These are phyloP conservation scores for Sesia bembeciformis DNA, from an alignment of 2,888 invertebrate species.

Conservation along the genomic window DNA sequence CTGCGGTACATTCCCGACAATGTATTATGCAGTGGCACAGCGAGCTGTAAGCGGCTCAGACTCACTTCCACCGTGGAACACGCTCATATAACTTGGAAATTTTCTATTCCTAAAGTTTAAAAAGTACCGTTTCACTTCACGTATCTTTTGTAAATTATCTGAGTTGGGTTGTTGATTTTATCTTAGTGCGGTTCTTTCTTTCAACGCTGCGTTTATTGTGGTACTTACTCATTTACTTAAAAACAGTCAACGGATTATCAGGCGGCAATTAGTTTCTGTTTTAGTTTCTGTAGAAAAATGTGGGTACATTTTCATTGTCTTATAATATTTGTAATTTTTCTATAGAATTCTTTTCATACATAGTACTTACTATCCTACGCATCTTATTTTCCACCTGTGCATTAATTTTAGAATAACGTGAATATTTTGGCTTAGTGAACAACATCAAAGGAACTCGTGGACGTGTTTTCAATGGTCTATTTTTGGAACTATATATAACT, in stretches of 20 bases:
- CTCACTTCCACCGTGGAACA: constrained; percentile 50
- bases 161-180: constrained; percentile 40
- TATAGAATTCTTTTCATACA: too few relatives aligned
- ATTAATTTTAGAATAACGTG: too few relatives aligned
- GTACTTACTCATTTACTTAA: neutral
- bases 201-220: neutral
- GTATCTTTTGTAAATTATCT: constrained; percentile 49
- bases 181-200: neutral
- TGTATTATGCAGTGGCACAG: constrained; percentile 68
- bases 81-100: constrained; percentile 43
- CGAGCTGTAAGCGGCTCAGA: constrained; percentile 61
- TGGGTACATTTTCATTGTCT: too few relatives aligned
- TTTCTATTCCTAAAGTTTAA: constrained; percentile 54
- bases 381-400: too few relatives aligned
- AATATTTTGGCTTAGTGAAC: neutral
- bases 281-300: too few relatives aligned
- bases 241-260: neutral
- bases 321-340: too few relatives aligned
- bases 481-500: neutral
- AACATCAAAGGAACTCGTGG: neutral
- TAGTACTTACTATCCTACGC: too few relatives aligned
- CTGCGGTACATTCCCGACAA: constrained; percentile 68
- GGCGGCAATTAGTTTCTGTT: too few relatives aligned
- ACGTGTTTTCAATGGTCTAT: neutral
- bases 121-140: constrained; percentile 37